A percentile compares a stretch with the other conserved stretches of the same genome.
phyloP scores from a whole-genome alignment of 2,113 vertebrate species.

The Takifugu bimaculatus region DNA sequence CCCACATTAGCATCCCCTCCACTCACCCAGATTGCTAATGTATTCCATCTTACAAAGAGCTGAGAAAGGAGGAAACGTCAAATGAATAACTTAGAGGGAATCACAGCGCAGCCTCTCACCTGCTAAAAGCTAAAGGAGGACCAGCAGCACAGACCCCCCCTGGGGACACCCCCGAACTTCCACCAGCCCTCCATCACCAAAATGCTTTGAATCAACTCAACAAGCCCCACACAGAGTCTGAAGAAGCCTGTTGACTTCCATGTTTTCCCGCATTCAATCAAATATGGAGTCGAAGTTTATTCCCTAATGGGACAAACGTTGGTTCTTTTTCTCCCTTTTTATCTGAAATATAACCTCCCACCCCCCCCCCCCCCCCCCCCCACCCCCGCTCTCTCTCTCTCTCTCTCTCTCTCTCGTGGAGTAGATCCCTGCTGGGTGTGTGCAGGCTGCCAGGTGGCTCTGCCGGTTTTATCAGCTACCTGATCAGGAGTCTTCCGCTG shows the following conservation, averaged over 20 bases:
- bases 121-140: slow-evolving; percentile 66
- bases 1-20: slow-evolving; percentile 64
- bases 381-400: slow-evolving; percentile 25
- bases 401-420: slow-evolving; percentile 13
- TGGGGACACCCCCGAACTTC: slow-evolving; percentile 25
- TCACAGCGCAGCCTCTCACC: slow-evolving; percentile 62
- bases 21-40: slow-evolving; percentile 60
- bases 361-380: slow-evolving; percentile 26
- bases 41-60: slow-evolving; percentile 68
- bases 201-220: too few species aligned
- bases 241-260: too few species aligned
- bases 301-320: too few species aligned
- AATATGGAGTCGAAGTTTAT: too few species aligned
- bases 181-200: slow-evolving; percentile 11
- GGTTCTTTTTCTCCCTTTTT: too few species aligned
- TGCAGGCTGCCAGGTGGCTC: slow-evolving; percentile 16
- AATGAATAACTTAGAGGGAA: slow-evolving; percentile 69
- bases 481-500: slow-evolving; percentile 18
- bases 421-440: not conserved
- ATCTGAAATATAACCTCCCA: not conserved
- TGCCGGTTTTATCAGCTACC: not conserved
- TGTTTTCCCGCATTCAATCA: too few species aligned
- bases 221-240: too few species aligned
- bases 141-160: slow-evolving; percentile 59
- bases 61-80: slow-evolving; percentile 62